A percentile compares a stretch with the other conserved stretches of the same genome.
Evolutionary conservation across 2,113 vertebrate species (phyloP).

Genomic region (Shinisaurus crocodilurus): DNA sequence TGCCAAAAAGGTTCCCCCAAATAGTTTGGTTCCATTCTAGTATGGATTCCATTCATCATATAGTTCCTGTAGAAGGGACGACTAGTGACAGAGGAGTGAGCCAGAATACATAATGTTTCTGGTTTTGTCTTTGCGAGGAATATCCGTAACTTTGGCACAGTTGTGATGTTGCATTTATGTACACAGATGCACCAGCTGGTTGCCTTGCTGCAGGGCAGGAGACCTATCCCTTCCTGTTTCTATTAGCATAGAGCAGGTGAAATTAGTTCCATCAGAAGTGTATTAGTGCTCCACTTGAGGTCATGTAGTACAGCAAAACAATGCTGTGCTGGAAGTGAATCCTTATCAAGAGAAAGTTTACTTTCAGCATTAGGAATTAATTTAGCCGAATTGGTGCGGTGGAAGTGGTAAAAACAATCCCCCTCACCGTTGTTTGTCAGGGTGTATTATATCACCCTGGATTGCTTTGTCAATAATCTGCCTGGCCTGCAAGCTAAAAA

Average conservation of each 20-base stretch:
- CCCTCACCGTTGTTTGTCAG: conserved; percentile 89
- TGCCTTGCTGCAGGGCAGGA: background rate
- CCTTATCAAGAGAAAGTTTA: conserved; percentile 81
- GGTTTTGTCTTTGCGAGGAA: conserved; percentile 27
- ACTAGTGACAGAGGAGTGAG: conserved; percentile 28
- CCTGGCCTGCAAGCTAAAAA: conserved; percentile 85
- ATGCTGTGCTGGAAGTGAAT: conserved; percentile 44
- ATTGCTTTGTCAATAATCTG: conserved; percentile 99
- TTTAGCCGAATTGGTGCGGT: conserved; percentile 75
- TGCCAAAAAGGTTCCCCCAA: background rate
- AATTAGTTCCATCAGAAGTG: conserved; percentile 61
- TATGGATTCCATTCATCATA: background rate
- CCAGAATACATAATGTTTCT: conserved; percentile 39
- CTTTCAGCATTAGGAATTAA: conserved; percentile 80
- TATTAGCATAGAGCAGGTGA: conserved; percentile 57
- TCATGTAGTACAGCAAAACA: conserved; percentile 34
- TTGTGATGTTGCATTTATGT: conserved; percentile 40
- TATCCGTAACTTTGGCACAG: background rate
- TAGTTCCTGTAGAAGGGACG: background rate
- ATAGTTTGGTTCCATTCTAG: background rate
- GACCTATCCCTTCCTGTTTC: conserved; percentile 24
- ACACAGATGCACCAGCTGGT: conserved; percentile 36
- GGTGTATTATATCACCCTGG: conserved; percentile 88
- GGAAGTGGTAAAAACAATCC: conserved; percentile 80
- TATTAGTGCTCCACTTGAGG: conserved; percentile 2